Evolutionary conservation across 2,888 invertebrate genomes (phyloP), one percentile per base, ranked within the genome.

Genomic region (Pemphredon lugubris): DNA sequence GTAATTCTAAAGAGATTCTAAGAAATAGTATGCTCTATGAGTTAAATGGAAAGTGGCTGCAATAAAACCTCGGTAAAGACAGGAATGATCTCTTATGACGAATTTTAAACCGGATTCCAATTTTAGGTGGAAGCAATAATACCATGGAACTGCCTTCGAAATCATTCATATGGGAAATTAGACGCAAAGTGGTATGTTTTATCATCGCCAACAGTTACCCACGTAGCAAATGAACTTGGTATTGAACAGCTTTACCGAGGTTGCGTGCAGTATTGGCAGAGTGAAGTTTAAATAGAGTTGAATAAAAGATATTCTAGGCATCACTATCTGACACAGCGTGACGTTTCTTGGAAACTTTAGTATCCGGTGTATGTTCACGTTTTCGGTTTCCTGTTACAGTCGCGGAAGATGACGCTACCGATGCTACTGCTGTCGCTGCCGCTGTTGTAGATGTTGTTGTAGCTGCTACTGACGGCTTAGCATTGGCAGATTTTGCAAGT

Each of bases 281-380:
- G 51, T 40, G 47, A 61, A 65, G 48, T 58, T 64, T 55, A 39
- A 65, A 59, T 44, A 39, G 9, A 54, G 55, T 61, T 47, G 42
- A 71, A n/a, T n/a, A n/a, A 40, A 47, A 65, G 48, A 68, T 40
- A 39, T 57, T 65, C 81, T 80, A 84, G 79, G 79, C 73, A 69
- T 82, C 76, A 81, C 81, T 84, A 83, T 81, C 65, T 39, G 83
- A 53, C 53, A 71, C 79, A 72, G 83, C 68, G 57, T 81, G 85
- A 68, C 88, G 86, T 70, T 87, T 88, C 72, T 82, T 83, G 58
- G 64, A 82, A 55, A 69, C 74, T 70, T 87, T 82, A 30, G 63
- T 54, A 26, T 82, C 84, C 6, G 86, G 85, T 44, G 83, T 86
- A 60, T 77, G 87, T 59, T 87, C 86, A 20, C 88, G 87, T 77